Conservation (phyloP, 1,140 invertebrate species). For the Penaeus japonicus region DNA sequence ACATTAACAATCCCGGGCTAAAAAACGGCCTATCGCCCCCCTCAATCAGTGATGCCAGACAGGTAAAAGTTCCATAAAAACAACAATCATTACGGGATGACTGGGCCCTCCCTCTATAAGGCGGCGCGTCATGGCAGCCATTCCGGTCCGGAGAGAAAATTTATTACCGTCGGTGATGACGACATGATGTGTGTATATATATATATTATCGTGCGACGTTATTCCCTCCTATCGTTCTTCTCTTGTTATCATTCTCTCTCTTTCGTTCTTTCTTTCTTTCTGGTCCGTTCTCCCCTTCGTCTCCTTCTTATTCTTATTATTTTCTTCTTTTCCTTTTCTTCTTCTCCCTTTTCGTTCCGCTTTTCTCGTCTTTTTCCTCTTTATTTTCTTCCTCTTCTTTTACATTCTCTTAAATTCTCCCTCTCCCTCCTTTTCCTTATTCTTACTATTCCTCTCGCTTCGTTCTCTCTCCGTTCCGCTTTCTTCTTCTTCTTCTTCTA, state of each 20-base stretch:
- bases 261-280: neutral
- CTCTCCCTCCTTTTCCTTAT: too few species aligned
- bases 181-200: neutral
- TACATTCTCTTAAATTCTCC: too few species aligned
- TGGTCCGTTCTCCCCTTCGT: neutral
- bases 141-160: neutral
- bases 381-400: too few species aligned
- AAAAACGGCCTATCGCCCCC: neutral
- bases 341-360: too few species aligned
- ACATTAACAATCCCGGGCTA: slow-evolving; percentile 22
- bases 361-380: too few species aligned
- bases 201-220: too few species aligned
- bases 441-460: too few species aligned
- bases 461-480: too few species aligned
- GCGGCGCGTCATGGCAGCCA: slow-evolving; percentile 13
- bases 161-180: slow-evolving; percentile 18
- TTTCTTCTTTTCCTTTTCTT: too few species aligned
- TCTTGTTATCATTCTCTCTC: neutral
- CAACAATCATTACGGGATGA: slow-evolving; percentile 39
- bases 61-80: slow-evolving; percentile 33
- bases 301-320: neutral
- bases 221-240: neutral
- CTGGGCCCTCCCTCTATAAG: neutral
- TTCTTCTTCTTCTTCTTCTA: too few species aligned
- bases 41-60: slow-evolving; percentile 18